Base-by-base conservation (phyloP, 2,888 invertebrate species). In the Ophonus ardosiacus region DNA sequence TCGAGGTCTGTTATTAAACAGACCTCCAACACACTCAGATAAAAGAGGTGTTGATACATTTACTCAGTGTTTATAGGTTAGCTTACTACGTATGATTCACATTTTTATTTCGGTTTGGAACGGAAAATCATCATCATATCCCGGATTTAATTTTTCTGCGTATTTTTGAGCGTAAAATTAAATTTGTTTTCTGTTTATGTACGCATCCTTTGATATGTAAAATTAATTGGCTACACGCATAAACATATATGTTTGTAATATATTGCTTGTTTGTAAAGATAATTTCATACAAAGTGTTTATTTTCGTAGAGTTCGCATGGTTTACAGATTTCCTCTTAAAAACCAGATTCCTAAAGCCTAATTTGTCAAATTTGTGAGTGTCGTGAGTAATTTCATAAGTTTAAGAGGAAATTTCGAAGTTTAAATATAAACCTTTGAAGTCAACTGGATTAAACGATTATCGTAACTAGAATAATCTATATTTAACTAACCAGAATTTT, bases 91-190 rank as follows among this genome's bases (percentile, higher is more conserved):
- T 10, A 13, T 51, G 10, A 51, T 51, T 31, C 43, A 13, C 43
- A 51, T 63, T 68, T 31, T 68, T 7, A 2, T 31, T 65, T 31
- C 31, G n/a, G 24, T 68, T 78, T 57, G 21, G 57, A 31, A 15
- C 40, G 17, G 43, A 78, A 78, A 43, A 57, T 17, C 24, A 78
- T 17, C 24, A 78, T 18, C 56, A 21, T 51, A 43, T 57, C 57
- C 78, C 57, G 57, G 78, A 81, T 81, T 81, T 81, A 81, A 43
- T 43, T 81, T 59, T 81, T 81, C 80, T 40, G 13, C 8, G 81
- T 65, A 81, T 65, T 81, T 81, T 81, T 68, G 21, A 24, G 40
- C 51, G 51, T 15, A 31, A 31, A 65, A 21, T 68, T 81, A 68
- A 63, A 18, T 81, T 63, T 61, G 40, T 31, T 10, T 81, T 17